These are phyloP conservation scores for Zaprionus tsacasi DNA, from an alignment of 1,140 invertebrate genomes.

Conservation along the genomic window DNA sequence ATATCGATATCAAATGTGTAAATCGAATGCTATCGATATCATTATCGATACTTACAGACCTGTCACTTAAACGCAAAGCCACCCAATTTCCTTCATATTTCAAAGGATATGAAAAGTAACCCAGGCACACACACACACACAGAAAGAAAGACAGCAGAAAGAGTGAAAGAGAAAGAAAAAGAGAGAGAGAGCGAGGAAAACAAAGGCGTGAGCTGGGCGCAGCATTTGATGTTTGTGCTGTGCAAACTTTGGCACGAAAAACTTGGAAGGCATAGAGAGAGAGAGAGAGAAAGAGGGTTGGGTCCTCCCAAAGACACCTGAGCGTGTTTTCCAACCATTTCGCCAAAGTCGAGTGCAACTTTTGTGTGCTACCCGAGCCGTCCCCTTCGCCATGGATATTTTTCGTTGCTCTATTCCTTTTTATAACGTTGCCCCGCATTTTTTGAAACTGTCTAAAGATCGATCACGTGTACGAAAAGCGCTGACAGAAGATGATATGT, in stretches of 20 bases:
- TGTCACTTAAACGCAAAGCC: background rate
- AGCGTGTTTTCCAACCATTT: conserved; percentile 54
- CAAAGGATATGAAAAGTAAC: conserved; percentile 20
- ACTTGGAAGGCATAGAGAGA: conserved; percentile 52
- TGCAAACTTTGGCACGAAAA: conserved; percentile 77
- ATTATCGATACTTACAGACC: background rate
- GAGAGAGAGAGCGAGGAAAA: conserved; percentile 3
- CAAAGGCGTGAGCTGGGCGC: conserved; percentile 46
- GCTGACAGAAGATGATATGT: conserved; percentile 51
- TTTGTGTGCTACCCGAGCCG: conserved; percentile 9
- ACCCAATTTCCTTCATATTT: background rate
- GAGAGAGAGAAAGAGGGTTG: background rate
- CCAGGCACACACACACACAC: conserved; percentile 19
- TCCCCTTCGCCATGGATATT: background rate
- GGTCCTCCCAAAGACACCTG: conserved; percentile 27
- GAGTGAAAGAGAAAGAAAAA: background rate
- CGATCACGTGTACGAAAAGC: conserved; percentile 71
- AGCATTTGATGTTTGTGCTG: conserved; percentile 79
- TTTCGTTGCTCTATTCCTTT: background rate
- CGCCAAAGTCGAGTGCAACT: conserved; percentile 18
- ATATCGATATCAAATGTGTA: no score
- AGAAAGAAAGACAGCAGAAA: background rate
- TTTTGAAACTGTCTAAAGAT: conserved; percentile 57
- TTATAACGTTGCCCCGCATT: conserved; percentile 9
- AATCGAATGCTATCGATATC: background rate